Evolutionary conservation across 92 coral and sea anemone species (phyloP), one percentile per base, ranked within the genome.

Genomic region (Metridium senile): DNA sequence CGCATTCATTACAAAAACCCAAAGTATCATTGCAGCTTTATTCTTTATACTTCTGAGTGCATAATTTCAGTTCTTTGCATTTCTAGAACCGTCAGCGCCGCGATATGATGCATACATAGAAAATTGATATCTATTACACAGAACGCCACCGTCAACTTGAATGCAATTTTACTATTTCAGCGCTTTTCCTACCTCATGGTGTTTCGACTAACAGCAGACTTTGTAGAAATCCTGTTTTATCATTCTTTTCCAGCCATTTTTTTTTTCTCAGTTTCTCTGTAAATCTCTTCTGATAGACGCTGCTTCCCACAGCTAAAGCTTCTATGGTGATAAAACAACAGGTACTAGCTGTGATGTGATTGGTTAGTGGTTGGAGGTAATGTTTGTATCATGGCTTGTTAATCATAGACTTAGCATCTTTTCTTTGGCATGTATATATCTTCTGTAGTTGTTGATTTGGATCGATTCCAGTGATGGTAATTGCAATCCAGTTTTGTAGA

Each of bases 311-410:
- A 47, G 66, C n/a, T 34, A 62, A 57, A 73, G 78, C 78, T 73
- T 73, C 54, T 62, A 33, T 73, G 30, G 78, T 30, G 30, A 31
- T 28, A 57, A 28, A 73, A 73, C 67, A 73, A 54, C 82, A 77
- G 82, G 82, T 77, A 77, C 73, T 77, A 0, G 17, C 27, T 53
- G 65, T 9, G 20, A 13, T 66, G 63, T 77, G 66, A 77, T 77
- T 77, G 75, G 82, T 33, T 47, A 34, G 65, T 54, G 82, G 78
- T 73, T 58, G 33, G 1, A 13, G 21, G 21, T 4, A 73, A 28
- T 58, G 78, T 73, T 73, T 73, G 34, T 73, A 28, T 34, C 57
- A 28, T 58, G 23, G 43, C n/a, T 73, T 57, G n/a, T 28, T 33
- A 73, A 35, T 58, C 64, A 33, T 6, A 39, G 26, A 19, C 23